Base-by-base conservation (phyloP, 2,797 vertebrate genomes). In the Rhinella marina region DNA sequence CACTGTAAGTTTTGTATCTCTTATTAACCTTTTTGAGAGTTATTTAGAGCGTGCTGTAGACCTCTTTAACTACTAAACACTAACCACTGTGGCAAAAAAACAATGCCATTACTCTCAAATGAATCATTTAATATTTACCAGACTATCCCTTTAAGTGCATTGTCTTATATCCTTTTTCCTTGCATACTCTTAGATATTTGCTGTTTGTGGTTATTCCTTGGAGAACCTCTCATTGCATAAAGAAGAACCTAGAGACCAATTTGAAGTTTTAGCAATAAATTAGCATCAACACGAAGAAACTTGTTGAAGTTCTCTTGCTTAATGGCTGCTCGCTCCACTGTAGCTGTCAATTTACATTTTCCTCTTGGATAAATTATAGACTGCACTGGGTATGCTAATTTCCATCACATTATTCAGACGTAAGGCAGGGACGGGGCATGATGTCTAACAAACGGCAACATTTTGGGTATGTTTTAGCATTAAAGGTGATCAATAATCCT, bases 211-310 rank as follows among this genome's bases (percentile, higher is more conserved):
- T 54, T n/a, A 8, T 50, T n/a, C 75, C 50, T 76, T 23, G 73
- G 23, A 52, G 50, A 52, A 76, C 48, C 48, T 54, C 11, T 25
- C 10, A 2, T 25, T 77, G 50, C 75, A 77, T 54, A 77, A 77
- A 54, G 66, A 25, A 59, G 68, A 84, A 41, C 54, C 82, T 73
- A 48, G 50, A 57, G n/a, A 84, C 54, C 25, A 84, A 73, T 84
- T 64, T 84, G 82, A 84, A 72, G 70, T 75, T 75, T 73, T 70
- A 84, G 68, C 82, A 75, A 11, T 73, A 84, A 84, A 84, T 84
- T 84, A 84, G 75, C 75, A 77, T 77, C 50, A 77, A 77, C n/a
- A 25, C 75, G n/a, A 77, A 77, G 75, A 54, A 77, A 77, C 75
- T 77, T 77, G 75, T 75, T 41, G 68, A 59, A 75, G 68, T 57